A percentile compares a stretch with the other conserved stretches of the same genome.
phyloP scores from a whole-genome alignment of 2,113 vertebrate genomes.

The Centropus bengalensis region DNA sequence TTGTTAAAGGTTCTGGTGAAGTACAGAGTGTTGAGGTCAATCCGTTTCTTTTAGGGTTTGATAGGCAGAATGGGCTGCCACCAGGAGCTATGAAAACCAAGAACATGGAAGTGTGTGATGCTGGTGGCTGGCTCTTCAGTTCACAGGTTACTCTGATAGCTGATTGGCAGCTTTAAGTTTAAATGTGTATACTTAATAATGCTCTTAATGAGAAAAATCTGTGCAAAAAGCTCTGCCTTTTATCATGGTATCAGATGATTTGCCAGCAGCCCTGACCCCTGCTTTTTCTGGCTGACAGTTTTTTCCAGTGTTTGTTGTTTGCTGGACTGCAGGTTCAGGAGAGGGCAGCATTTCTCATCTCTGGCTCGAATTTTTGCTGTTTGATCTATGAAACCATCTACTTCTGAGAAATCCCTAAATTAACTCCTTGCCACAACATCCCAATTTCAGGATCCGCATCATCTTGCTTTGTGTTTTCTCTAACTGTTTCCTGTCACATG shows the following conservation, averaged over 20 bases:
- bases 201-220: not conserved
- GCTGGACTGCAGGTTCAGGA: not conserved
- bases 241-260: fast-evolving
- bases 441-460: not conserved
- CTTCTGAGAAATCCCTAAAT: not conserved
- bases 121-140: not conserved
- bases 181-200: not conserved
- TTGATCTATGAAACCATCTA: not conserved
- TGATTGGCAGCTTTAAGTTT: not conserved
- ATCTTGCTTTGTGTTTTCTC: not conserved
- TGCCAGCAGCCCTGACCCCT: not conserved
- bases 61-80: not conserved
- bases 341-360: not conserved
- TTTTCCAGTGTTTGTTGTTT: not conserved
- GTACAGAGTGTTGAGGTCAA: not conserved
- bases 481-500: fast-evolving
- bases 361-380: not conserved
- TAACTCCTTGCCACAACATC: not conserved
- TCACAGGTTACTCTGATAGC: not conserved
- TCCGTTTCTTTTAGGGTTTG: not conserved
- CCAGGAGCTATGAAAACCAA: not conserved
- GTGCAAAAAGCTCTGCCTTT: not conserved
- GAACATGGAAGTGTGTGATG: not conserved
- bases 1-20: not conserved
- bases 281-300: not conserved